These are phyloP conservation scores for Acanthisitta chloris DNA, from an alignment of 2,113 vertebrate species.

Conservation along the genomic window DNA sequence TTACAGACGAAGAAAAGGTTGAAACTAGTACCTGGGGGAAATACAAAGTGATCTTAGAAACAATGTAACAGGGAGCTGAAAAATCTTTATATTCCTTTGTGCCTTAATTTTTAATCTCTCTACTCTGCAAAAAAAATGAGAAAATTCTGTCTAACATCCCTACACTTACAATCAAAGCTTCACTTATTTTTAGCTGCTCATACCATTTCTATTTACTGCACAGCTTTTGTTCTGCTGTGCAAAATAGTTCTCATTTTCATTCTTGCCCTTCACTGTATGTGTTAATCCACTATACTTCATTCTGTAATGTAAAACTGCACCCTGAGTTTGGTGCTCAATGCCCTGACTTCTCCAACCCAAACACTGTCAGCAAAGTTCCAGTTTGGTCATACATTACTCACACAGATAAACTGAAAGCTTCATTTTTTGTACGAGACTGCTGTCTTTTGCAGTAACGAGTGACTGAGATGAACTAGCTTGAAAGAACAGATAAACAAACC, in stretches of 20 bases:
- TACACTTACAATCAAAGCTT: not conserved
- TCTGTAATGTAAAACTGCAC: not conserved
- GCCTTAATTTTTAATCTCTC: not conserved
- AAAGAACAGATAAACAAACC: not conserved
- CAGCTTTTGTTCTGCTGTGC: not conserved
- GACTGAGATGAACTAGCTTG: not conserved
- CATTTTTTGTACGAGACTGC: not conserved
- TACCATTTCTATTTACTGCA: not conserved
- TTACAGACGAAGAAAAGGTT: not conserved
- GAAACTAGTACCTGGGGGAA: not conserved
- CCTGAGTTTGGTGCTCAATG: not conserved
- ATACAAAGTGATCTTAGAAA: not conserved
- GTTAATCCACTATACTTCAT: not conserved
- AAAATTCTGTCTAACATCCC: not conserved
- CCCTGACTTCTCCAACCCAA: not conserved
- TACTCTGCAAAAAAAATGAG: not conserved
- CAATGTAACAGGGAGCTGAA: not conserved
- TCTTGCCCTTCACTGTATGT: not conserved
- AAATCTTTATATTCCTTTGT: not conserved
- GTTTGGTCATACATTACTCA: not conserved
- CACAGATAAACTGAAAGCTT: not conserved
- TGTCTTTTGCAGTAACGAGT: not conserved
- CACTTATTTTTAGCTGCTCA: not conserved
- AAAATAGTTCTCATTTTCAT: not conserved
- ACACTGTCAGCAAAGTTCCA: not conserved